A percentile compares a stretch with the other conserved stretches of the same genome.
These are phyloP conservation scores for Anticlea derivata DNA, from an alignment of 2,888 invertebrate species.

Conservation along the genomic window DNA sequence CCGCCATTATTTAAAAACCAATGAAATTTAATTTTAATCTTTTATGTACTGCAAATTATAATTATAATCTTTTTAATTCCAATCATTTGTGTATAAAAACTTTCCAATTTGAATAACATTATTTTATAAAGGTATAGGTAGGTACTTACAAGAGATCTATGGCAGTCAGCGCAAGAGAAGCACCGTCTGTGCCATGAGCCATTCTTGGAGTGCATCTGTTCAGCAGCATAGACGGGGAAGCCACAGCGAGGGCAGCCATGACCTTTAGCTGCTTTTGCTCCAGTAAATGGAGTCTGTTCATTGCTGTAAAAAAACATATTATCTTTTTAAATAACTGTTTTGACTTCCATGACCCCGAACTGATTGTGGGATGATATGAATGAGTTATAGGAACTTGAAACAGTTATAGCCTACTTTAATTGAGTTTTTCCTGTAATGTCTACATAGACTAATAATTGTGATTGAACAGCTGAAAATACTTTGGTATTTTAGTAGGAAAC, in stretches of 20 bases:
- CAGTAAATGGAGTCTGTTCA: constrained; percentile 89
- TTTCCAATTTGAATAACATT: no score
- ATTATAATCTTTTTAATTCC: not conserved
- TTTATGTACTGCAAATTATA: not conserved
- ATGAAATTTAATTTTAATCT: constrained; percentile 70
- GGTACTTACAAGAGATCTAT: constrained; percentile 88
- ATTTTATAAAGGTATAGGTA: no score
- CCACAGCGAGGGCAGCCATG: constrained; percentile 94
- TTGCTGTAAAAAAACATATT: constrained; percentile 80
- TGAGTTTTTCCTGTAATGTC: no score
- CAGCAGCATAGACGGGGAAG: constrained; percentile 96
- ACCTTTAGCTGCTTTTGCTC: constrained; percentile 89
- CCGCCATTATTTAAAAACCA: constrained; percentile 84
- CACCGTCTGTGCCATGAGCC: constrained; percentile 96
- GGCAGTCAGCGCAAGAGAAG: constrained; percentile 95
- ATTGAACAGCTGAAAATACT: no score
- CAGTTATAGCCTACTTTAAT: no score
- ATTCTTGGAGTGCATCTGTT: constrained; percentile 98
- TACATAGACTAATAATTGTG: no score
- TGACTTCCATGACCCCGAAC: no score
- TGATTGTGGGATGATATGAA: no score
- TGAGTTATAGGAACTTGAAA: no score
- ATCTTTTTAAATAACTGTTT: no score
- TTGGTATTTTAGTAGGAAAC: no score
- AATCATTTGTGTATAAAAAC: not conserved